Evolutionary conservation across 2,888 invertebrate genomes (phyloP).

Genomic region (Spialia ferax): DNA sequence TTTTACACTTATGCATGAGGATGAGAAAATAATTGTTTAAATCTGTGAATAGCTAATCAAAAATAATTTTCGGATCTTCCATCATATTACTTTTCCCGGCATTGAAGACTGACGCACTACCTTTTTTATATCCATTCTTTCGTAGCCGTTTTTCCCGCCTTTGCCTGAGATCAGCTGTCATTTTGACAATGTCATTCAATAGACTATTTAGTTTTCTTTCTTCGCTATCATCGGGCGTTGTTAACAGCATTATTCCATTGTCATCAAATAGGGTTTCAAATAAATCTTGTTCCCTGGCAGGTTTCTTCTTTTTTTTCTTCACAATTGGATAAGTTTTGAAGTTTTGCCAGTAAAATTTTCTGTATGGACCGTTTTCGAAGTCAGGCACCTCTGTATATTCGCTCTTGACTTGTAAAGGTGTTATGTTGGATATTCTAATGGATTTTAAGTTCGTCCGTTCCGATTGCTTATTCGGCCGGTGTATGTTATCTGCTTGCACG

Average conservation of each 20-base stretch:
- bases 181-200: slow-evolving; percentile 10
- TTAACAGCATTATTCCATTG: background rate
- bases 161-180: background rate
- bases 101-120: too few relatives aligned
- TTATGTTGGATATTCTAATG: background rate
- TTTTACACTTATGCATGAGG: too few relatives aligned
- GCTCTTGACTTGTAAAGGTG: background rate
- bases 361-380: background rate
- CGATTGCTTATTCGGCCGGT: background rate
- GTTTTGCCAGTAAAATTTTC: background rate
- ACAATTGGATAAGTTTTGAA: background rate
- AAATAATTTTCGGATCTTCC: background rate
- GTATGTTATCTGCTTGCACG: slow-evolving; percentile 6
- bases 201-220: slow-evolving; percentile 6
- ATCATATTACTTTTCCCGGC: too few relatives aligned
- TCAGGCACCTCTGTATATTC: background rate
- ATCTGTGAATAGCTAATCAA: too few relatives aligned
- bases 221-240: background rate
- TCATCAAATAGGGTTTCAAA: slow-evolving; percentile 2
- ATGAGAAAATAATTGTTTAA: too few relatives aligned
- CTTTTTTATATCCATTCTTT: too few relatives aligned
- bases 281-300: background rate
- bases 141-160: background rate
- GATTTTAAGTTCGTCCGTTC: background rate
- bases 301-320: background rate